These are phyloP conservation scores for Tyrannus savana DNA, from an alignment of 2,113 vertebrate genomes.

Conservation along the genomic window DNA sequence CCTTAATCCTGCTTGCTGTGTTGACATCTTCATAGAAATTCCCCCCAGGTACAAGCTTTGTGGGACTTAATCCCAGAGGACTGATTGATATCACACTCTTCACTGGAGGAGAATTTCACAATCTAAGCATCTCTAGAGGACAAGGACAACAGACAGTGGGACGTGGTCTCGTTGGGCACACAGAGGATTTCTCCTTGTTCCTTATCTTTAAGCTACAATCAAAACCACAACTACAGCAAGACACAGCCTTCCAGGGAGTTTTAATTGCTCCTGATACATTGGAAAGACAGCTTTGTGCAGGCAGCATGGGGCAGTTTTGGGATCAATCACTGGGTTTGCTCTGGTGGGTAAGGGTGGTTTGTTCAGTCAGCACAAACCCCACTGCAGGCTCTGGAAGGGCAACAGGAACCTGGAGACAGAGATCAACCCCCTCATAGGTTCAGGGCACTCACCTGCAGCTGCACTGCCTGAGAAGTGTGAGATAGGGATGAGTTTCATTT, in stretches of 20 bases:
- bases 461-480: rapidly evolving
- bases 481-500: neutral
- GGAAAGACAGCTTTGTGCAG: rapidly evolving
- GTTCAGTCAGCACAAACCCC: neutral
- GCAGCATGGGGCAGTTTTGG: neutral
- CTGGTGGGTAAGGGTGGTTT: neutral
- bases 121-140: neutral
- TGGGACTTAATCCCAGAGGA: neutral
- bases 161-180: neutral
- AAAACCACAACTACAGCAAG: neutral
- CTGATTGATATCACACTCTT: neutral
- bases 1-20: neutral
- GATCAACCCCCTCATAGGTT: rapidly evolving
- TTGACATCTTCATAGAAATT: neutral
- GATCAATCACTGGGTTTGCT: too few relatives aligned
- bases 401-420: neutral
- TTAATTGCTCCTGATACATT: neutral
- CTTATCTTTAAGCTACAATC: neutral
- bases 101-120: neutral
- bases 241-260: neutral
- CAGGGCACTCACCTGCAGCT: too few relatives aligned
- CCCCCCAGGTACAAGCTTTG: neutral
- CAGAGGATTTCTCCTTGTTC: neutral
- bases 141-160: neutral
- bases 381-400: neutral